Evolutionary conservation across 2,113 vertebrate species (phyloP), one percentile per base, ranked within the genome.

Genomic region (Saimiri boliviensis): DNA sequence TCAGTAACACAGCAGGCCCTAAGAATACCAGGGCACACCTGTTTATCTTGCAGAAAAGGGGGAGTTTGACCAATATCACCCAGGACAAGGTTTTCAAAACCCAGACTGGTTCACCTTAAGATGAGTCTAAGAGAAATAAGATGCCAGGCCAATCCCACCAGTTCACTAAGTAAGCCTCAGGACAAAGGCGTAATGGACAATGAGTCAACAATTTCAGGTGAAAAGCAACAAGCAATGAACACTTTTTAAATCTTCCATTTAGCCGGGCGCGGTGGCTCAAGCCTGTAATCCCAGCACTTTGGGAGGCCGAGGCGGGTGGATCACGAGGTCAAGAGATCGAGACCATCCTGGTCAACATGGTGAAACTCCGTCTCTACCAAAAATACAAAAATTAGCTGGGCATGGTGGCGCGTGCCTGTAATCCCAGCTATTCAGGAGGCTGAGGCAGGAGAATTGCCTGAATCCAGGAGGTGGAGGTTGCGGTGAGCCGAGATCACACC

Each of bases 141-240:
- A 66, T 1, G 0, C 49, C 20, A 32, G 76, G 76, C 76, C 90
- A 42, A 32, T 35, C 37, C 74, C 32, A 8, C 54, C 32, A 60
- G 52, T 27, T 79, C 85, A 9, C 13, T 4, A 32, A 3, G 10
- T 16, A 23, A 37, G 76, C 66, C 37, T 95, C 37, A 23, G 1
- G 11, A 47, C 77, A 37, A 85, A 63, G 3, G 21, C 80, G 17
- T 49, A 77, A 87, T 1, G n/a, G 70, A 56, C 63, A 9, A 3
- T 71, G 73, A 96, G 56, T 93, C 95, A 95, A 94, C 88, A 96
- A 68, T 63, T 96, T 25, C 4, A 27, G 82, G 9, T 54, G 40
- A 91, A 95, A 91, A 70, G 66, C 10, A 82, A 66, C 10, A 73
- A 66, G 76, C 92, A 87, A 93, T 79, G 20, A 86, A 92, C 76